Conservation (phyloP, 2,113 vertebrate species). For the Nymphicus hollandicus region DNA sequence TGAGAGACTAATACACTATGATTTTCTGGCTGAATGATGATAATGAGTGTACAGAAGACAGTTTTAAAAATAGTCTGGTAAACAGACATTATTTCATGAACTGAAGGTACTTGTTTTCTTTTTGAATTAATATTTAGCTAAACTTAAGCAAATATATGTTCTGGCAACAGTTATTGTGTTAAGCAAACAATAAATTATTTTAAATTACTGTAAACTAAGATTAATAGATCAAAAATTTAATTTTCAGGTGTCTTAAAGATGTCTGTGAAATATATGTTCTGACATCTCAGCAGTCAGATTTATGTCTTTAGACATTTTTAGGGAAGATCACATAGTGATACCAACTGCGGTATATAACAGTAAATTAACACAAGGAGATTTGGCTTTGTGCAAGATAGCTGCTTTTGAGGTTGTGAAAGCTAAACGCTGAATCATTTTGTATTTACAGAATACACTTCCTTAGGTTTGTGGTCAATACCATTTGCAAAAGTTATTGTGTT, state of each 20-base stretch:
- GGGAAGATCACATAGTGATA: not conserved
- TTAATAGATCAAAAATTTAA: slow-evolving; percentile 62
- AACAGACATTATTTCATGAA: not conserved
- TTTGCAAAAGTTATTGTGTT: not conserved
- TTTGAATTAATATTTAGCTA: slow-evolving; percentile 11
- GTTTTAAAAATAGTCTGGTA: not conserved
- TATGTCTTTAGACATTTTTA: not conserved
- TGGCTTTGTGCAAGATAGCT: not conserved
- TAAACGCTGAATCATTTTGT: not conserved
- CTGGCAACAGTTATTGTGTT: not conserved
- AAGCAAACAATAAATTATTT: slow-evolving; percentile 39
- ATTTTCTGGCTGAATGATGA: slow-evolving; percentile 19
- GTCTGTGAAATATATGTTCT: slow-evolving; percentile 50
- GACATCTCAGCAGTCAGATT: not conserved
- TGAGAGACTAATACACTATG: not conserved
- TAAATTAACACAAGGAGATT: not conserved
- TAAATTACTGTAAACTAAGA: slow-evolving; percentile 41
- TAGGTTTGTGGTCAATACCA: not conserved
- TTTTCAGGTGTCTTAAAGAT: slow-evolving; percentile 49
- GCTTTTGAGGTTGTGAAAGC: not conserved
- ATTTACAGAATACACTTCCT: not conserved
- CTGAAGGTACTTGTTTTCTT: not conserved
- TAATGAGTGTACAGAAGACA: slow-evolving; percentile 1
- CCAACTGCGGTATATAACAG: not conserved
- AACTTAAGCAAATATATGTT: not conserved